Evolutionary conservation across 2,797 vertebrate species (phyloP), one percentile per base, ranked within the genome.

Genomic region (Enteromius thamalakanensis): DNA sequence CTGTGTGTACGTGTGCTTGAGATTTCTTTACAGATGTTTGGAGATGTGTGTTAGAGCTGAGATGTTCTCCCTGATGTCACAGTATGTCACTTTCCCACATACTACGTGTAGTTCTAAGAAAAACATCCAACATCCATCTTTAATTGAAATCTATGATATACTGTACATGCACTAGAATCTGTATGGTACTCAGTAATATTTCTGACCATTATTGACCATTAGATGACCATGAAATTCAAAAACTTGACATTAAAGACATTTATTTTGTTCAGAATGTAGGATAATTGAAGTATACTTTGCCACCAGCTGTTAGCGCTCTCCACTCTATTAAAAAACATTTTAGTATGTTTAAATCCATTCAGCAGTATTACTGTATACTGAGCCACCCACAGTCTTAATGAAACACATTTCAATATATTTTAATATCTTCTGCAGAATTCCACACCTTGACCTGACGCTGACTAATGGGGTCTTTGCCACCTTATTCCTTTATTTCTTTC

Each of bases 1-100:
- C 21, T 81, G 53, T 71, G 65, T 53, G 32, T 76, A 17, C n/a
- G 71, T 65, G 19, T 29, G 47, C 15, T 58, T 58, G 34, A 45
- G 62, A 82, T 76, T 67, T 71, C n/a, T 68, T 23, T 8, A 26
- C 53, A 34, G 23, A 55, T 17, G n/a, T 19, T 14, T 82, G 72
- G 29, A 76, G 23, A 45, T 11, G 49, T 82, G 45, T 76, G 12
- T 62, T 42, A 65, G 17, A 15, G 45, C 75, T 21, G 32, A 69
- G 62, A 65, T 74, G 19, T 3, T 34, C 19, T 17, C 15, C 40
- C 70, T 49, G 12, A 45, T 74, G 58, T 51, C 5, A 55, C 5
- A 8, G 21, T 37, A 4, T n/a, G 32, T 26, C 42, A 49, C n/a
- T 11, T 51, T 12, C 1, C 21, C 6, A 15, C 32, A 51, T 40